Evolutionary conservation across 2,113 vertebrate genomes (phyloP).

Genomic region (Naja naja): DNA sequence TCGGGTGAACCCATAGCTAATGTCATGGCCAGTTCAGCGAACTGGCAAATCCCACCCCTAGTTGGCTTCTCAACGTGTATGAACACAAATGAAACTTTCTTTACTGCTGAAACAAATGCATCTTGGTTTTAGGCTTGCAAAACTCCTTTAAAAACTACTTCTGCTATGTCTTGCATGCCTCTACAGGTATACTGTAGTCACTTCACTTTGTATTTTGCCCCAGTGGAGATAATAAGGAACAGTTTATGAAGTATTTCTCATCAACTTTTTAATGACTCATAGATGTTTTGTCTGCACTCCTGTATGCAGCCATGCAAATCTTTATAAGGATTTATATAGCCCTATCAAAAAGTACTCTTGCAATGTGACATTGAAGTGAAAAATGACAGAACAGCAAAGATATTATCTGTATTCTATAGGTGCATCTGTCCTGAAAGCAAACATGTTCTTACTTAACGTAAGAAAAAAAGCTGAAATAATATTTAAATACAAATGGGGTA

Average conservation of each 20-base stretch:
- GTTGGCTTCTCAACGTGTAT: background rate
- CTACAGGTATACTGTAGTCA: background rate
- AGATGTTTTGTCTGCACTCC: background rate
- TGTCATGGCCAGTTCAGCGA: no score
- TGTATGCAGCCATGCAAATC: background rate
- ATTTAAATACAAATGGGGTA: background rate
- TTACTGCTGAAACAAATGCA: background rate
- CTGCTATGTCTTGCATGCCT: background rate
- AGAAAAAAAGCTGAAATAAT: background rate
- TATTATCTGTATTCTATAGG: background rate
- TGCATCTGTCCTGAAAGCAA: background rate
- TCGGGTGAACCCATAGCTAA: no score
- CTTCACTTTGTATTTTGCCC: background rate
- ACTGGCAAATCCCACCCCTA: no score
- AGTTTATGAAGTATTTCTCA: background rate
- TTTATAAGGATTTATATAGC: background rate
- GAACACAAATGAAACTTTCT: background rate
- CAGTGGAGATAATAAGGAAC: background rate
- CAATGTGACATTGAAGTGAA: background rate
- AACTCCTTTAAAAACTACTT: background rate
- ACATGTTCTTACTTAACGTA: background rate
- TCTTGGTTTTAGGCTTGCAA: background rate
- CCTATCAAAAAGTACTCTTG: background rate
- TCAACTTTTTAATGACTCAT: background rate
- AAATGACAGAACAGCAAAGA: background rate